These are phyloP conservation scores for Drosophila arizonae DNA, from an alignment of 1,140 invertebrate species.

Conservation along the genomic window DNA sequence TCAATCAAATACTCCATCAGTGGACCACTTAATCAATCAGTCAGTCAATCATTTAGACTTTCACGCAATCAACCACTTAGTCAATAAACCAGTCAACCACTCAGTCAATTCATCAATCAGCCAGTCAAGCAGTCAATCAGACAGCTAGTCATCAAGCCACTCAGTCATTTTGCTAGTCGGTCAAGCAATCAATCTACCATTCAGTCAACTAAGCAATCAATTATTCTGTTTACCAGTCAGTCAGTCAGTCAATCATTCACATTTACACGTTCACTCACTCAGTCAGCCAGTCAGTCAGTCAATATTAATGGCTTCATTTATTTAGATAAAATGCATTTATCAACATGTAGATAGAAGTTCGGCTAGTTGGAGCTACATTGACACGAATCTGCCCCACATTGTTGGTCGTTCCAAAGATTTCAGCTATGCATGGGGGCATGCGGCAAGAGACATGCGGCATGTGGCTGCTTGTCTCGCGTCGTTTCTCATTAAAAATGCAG, in stretches of 20 bases:
- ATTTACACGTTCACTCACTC: not conserved
- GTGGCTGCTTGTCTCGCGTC: slow-evolving; percentile 5
- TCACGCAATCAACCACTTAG: not conserved
- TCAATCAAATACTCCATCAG: not conserved
- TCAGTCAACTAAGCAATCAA: not conserved
- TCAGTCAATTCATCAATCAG: not conserved
- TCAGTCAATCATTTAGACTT: too few species aligned
- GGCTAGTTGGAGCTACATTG: slow-evolving; percentile 3
- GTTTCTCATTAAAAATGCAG: slow-evolving; percentile 28
- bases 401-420: slow-evolving; percentile 13
- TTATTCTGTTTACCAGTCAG: not conserved
- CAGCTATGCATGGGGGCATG: slow-evolving; percentile 12
- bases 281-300: not conserved
- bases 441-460: slow-evolving; percentile 8
- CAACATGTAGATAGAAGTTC: slow-evolving; percentile 3
- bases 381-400: slow-evolving; percentile 16
- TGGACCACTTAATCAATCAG: not conserved
- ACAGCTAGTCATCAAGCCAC: not conserved
- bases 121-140: not conserved
- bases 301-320: not conserved
- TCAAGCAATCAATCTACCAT: not conserved
- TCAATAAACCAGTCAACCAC: too few species aligned
- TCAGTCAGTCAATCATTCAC: not conserved
- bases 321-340: not conserved
- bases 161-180: not conserved